Evolutionary conservation across 2,888 invertebrate genomes (phyloP).

Genomic region (Leucophenga maculata): DNA sequence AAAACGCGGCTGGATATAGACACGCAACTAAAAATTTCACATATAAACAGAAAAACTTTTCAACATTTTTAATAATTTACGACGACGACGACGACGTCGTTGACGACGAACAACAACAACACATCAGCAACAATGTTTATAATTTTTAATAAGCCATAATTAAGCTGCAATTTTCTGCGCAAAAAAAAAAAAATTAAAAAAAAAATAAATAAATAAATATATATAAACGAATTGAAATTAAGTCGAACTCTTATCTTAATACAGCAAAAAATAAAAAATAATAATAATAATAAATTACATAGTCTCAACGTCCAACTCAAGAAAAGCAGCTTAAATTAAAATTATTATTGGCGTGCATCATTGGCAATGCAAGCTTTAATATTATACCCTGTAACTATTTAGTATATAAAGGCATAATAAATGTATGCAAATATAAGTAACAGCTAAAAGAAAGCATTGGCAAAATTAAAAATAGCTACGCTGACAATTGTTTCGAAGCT

Average conservation of each 20-base stretch:
- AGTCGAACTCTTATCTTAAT: not conserved
- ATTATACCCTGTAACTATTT: too few relatives aligned
- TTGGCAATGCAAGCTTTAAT: not conserved
- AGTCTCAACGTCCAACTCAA: not conserved
- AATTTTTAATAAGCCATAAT: conserved; percentile 61
- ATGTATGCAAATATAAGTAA: too few relatives aligned
- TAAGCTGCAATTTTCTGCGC: conserved; percentile 38
- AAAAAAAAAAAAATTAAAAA: not conserved
- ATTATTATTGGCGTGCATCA: conserved; percentile 3
- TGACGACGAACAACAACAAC: conserved; percentile 11
- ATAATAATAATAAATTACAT: not conserved
- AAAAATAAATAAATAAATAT: not conserved
- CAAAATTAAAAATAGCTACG: too few relatives aligned
- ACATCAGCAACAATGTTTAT: conserved; percentile 53
- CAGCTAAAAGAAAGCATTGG: too few relatives aligned
- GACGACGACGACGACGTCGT: not conserved
- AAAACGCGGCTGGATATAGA: too few relatives aligned
- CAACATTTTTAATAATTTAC: conserved; percentile 5
- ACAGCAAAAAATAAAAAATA: not conserved
- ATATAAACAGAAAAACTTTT: too few relatives aligned
- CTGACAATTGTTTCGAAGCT: too few relatives aligned
- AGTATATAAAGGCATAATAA: too few relatives aligned
- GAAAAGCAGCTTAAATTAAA: conserved; percentile 17
- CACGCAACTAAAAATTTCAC: too few relatives aligned
- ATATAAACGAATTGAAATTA: not conserved